Conservation (phyloP, 2,797 vertebrate species). For the Rachycentron canadum region DNA sequence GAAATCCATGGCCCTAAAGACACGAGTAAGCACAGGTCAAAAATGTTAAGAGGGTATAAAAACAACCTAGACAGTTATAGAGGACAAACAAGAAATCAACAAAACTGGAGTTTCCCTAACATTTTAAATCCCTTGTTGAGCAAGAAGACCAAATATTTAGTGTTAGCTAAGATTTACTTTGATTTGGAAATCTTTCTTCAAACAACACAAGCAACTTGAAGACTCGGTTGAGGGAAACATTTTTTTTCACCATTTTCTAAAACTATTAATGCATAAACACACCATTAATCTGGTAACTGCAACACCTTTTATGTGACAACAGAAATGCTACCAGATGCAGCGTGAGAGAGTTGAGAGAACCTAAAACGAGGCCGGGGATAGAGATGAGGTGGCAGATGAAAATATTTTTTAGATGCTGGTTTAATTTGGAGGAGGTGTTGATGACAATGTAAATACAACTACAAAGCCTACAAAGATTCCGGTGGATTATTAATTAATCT, state of each 20-base stretch:
- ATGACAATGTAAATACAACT: neutral
- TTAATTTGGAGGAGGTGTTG: neutral
- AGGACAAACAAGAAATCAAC: neutral
- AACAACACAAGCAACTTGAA: neutral
- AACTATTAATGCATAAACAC: neutral
- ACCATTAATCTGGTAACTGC: neutral
- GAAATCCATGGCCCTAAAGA: constrained; percentile 92
- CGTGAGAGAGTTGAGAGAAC: neutral
- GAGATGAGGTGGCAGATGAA: neutral
- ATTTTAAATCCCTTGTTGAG: neutral
- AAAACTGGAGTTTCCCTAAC: neutral
- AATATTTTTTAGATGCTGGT: neutral
- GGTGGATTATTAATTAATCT: neutral
- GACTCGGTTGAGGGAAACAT: neutral
- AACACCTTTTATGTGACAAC: neutral
- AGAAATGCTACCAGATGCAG: neutral
- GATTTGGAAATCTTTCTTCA: neutral
- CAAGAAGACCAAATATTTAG: neutral
- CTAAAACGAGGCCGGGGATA: neutral
- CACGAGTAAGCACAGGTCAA: neutral
- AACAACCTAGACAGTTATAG: neutral
- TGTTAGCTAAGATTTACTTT: neutral
- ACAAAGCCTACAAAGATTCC: neutral
- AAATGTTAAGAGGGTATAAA: too few species aligned
- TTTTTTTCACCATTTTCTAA: neutral